Conservation (phyloP, 2,113 vertebrate genomes). For the Microcebus lehilahytsara region DNA sequence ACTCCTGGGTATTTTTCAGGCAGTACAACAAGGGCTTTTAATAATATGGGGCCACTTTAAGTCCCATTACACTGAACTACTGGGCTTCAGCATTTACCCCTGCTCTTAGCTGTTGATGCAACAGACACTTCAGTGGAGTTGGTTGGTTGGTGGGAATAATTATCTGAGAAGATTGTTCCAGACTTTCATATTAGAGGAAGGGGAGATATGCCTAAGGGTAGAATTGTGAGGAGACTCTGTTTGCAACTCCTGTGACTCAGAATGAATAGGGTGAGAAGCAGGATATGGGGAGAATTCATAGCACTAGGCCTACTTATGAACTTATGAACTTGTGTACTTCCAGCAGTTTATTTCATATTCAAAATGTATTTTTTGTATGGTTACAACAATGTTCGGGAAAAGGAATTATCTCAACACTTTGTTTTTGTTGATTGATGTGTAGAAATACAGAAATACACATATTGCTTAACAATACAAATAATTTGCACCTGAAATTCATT, state of each 20-base stretch:
- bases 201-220: neutral
- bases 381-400: slow-evolving; percentile 49
- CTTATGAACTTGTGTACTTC: neutral
- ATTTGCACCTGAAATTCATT: slow-evolving; percentile 79
- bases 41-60: neutral
- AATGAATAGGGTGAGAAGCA: neutral
- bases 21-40: neutral
- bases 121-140: neutral
- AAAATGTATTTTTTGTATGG: slow-evolving; percentile 38
- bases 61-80: neutral
- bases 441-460: slow-evolving; percentile 64
- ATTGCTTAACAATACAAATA: slow-evolving; percentile 75
- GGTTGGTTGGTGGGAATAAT: neutral
- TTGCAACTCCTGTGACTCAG: neutral
- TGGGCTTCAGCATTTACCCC: neutral
- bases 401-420: slow-evolving; percentile 58
- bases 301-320: slow-evolving; percentile 1
- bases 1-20: neutral
- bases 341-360: slow-evolving; percentile 22
- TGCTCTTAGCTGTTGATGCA: neutral
- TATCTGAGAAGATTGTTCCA: slow-evolving; percentile 20
- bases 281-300: slow-evolving; percentile 13
- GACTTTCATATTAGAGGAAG: slow-evolving; percentile 28
- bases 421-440: slow-evolving; percentile 66
- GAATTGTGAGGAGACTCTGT: neutral